Conservation (phyloP, 2,797 vertebrate species). For the Trichosurus vulpecula region DNA sequence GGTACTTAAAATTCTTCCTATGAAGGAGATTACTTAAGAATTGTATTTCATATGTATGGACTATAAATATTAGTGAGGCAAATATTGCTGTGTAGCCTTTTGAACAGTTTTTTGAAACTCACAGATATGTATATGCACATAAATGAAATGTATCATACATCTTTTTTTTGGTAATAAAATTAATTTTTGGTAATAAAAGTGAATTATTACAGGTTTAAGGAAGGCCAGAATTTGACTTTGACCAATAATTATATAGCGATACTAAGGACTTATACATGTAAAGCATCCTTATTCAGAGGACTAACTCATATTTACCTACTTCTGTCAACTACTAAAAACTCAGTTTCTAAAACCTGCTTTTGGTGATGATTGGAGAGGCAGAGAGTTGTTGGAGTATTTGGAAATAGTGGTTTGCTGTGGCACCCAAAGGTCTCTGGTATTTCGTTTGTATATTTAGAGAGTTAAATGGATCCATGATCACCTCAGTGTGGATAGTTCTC, state of each 20-base stretch:
- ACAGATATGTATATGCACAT: no score
- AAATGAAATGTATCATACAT: background rate
- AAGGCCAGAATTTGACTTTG: background rate
- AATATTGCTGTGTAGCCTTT: background rate
- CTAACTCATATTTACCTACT: background rate
- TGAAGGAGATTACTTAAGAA: background rate
- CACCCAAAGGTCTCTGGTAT: background rate
- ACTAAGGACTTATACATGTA: background rate
- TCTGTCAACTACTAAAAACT: background rate
- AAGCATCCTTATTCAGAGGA: background rate
- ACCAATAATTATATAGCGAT: background rate
- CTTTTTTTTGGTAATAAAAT: background rate
- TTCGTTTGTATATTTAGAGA: background rate
- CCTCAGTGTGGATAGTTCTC: background rate
- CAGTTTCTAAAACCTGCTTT: background rate
- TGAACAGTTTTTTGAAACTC: background rate
- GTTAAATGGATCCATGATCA: background rate
- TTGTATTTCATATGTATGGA: background rate
- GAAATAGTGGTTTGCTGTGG: background rate
- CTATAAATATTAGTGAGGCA: background rate
- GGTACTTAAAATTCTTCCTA: background rate
- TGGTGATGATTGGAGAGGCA: background rate
- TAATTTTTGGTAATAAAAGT: background rate
- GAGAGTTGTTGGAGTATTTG: background rate
- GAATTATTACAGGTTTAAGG: background rate